These are phyloP conservation scores for Agrenia bidenticulata DNA, from an alignment of 2,888 invertebrate species.

Conservation along the genomic window DNA sequence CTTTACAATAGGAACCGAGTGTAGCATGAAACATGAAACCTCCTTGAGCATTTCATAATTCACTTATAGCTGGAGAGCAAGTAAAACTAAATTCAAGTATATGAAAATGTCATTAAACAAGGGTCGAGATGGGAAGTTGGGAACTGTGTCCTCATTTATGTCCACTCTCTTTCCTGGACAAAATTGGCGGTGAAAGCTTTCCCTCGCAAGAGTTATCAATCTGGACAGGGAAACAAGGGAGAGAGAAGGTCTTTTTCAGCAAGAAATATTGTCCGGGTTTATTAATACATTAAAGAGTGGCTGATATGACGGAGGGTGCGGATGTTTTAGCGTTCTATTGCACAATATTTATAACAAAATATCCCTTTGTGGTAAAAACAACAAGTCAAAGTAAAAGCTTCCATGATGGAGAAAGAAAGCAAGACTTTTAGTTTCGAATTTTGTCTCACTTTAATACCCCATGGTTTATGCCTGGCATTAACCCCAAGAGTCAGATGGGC, in stretches of 20 bases:
- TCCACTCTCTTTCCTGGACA: no score
- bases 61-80: no score
- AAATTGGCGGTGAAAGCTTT: conserved; percentile 23
- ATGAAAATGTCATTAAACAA: no score
- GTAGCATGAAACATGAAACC: no score
- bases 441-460: conserved; percentile 14
- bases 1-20: no score
- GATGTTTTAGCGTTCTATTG: conserved; percentile 3
- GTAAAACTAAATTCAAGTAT: no score
- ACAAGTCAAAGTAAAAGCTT: not conserved
- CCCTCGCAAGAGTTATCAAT: no score
- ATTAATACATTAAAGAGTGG: conserved; percentile 20
- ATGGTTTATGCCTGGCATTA: conserved; percentile 10
- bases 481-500: conserved; percentile 7
- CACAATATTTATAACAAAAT: conserved; percentile 20
- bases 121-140: no score
- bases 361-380: conserved; percentile 12
- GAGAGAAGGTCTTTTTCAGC: conserved; percentile 9
- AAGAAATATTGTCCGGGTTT: conserved; percentile 22
- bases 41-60: no score
- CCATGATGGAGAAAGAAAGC: not conserved
- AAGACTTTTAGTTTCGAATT: conserved; percentile 10
- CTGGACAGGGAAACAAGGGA: no score
- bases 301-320: not conserved
- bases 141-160: no score